Evolutionary conservation across 2,797 vertebrate species (phyloP), one percentile per base, ranked within the genome.

Genomic region (Syngnathus acus): DNA sequence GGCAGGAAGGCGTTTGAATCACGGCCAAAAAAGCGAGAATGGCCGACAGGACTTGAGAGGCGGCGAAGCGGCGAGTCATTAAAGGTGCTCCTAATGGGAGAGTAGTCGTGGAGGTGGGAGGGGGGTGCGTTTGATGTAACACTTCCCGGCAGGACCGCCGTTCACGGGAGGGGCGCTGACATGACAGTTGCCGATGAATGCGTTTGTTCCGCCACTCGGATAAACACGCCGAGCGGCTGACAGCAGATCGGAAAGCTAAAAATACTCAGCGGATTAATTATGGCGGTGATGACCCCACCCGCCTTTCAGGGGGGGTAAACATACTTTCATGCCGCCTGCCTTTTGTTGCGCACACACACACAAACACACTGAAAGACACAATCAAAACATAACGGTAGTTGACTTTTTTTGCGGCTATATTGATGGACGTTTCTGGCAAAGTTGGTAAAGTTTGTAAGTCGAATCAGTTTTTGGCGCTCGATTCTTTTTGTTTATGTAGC

Each of bases 191-290:
- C 79, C 75, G 77, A 70, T 76, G 81, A 84, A 89, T 87, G 83
- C 88, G 79, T 89, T 88, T 88, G 83, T 84, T 88, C 71, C 77
- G 10, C 53, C 40, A 67, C 16, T 47, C 77, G 62, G 78, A 79
- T 58, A 81, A 86, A 87, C 4, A 45, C 77, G 66, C 66, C 53
- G 40, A 0, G 38, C 76, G 70, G 77, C 68, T 85, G 84, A 82
- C 79, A 76, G 70, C 42, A 81, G 72, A 79, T 84, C 74, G 69
- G 64, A 10, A 75, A 76, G 85, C 78, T 85, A 78, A 84, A 88
- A 86, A 86, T 85, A 82, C 75, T 78, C 74, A 9, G 65, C 62
- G 71, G 78, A 84, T 87, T 90, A 88, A 90, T 90, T 88, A 88
- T 82, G 77, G 72, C 76, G 59, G 14, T 64, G 74, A 82, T 89